These are phyloP conservation scores for Cydia amplana DNA, from an alignment of 1,140 invertebrate species.

Conservation along the genomic window DNA sequence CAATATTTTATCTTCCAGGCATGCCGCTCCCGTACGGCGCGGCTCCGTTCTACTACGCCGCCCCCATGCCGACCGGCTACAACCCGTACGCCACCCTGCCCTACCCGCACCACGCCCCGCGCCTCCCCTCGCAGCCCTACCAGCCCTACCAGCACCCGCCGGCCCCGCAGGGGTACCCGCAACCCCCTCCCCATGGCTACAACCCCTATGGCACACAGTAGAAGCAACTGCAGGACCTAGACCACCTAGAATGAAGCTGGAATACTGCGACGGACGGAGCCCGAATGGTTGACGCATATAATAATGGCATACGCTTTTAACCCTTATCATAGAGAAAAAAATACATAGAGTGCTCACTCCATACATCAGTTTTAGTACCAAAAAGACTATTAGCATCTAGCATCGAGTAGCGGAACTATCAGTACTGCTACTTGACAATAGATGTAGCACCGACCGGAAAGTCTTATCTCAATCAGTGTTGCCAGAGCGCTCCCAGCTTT, in stretches of 20 bases:
- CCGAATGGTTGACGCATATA: neutral
- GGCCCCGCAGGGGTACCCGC: constrained; percentile 48
- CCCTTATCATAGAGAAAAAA: too few relatives aligned
- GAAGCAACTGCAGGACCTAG: neutral
- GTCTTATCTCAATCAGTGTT: too few relatives aligned
- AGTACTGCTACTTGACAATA: too few relatives aligned
- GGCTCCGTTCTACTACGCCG: constrained; percentile 83
- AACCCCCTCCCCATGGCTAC: constrained; percentile 64
- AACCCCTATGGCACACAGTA: constrained; percentile 67
- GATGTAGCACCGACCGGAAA: too few relatives aligned
- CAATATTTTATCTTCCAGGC: constrained; percentile 37
- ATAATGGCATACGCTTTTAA: too few relatives aligned
- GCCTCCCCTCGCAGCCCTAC: constrained; percentile 57
- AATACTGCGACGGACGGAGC: neutral
- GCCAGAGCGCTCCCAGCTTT: too few relatives aligned
- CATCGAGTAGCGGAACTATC: too few relatives aligned
- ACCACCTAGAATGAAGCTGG: neutral
- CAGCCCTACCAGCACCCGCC: constrained; percentile 66
- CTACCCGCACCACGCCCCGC: constrained; percentile 83
- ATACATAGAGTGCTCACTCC: too few relatives aligned
- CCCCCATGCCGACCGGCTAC: constrained; percentile 90
- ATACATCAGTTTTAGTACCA: too few relatives aligned
- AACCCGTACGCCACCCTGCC: constrained; percentile 92
- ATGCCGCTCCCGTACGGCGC: constrained; percentile 91
- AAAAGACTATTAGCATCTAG: too few relatives aligned